These are phyloP conservation scores for Latrodectus hesperus DNA, from an alignment of 2,888 invertebrate genomes.

Conservation along the genomic window DNA sequence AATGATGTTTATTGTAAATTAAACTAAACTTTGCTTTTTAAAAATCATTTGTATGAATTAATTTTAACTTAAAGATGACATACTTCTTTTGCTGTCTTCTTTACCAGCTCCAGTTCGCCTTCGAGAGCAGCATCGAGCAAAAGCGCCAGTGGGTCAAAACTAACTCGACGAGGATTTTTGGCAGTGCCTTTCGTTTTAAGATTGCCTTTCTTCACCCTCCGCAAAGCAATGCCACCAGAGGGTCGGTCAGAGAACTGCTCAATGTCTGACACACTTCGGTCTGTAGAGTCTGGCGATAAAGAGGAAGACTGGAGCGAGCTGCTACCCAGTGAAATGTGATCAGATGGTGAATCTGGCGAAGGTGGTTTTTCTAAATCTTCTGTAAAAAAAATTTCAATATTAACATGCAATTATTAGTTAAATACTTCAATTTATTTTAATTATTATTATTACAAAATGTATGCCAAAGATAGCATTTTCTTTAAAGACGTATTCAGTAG, in stretches of 20 bases:
- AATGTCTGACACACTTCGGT: constrained; percentile 50
- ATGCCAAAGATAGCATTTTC: too few species aligned
- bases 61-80: constrained; percentile 29
- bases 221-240: constrained; percentile 32
- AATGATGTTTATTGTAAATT: too few species aligned
- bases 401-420: too few species aligned
- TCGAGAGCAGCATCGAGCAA: constrained; percentile 97
- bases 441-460: too few species aligned
- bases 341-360: constrained; percentile 41
- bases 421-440: too few species aligned
- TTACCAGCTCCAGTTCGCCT: constrained; percentile 97
- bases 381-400: neutral
- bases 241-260: constrained; percentile 50
- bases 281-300: constrained; percentile 59
- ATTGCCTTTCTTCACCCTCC: constrained; percentile 80
- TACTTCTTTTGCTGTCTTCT: constrained; percentile 88
- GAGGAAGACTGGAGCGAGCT: constrained; percentile 49
- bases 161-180: constrained; percentile 82
- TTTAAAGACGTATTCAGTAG: too few species aligned
- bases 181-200: constrained; percentile 78
- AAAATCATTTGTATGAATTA: too few species aligned
- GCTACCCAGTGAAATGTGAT: constrained; percentile 15
- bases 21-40: neutral
- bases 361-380: constrained; percentile 57
- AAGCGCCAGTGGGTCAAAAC: constrained; percentile 97